Base-by-base conservation (phyloP, 2,888 invertebrate genomes). In the Calliphora vomitoria region DNA sequence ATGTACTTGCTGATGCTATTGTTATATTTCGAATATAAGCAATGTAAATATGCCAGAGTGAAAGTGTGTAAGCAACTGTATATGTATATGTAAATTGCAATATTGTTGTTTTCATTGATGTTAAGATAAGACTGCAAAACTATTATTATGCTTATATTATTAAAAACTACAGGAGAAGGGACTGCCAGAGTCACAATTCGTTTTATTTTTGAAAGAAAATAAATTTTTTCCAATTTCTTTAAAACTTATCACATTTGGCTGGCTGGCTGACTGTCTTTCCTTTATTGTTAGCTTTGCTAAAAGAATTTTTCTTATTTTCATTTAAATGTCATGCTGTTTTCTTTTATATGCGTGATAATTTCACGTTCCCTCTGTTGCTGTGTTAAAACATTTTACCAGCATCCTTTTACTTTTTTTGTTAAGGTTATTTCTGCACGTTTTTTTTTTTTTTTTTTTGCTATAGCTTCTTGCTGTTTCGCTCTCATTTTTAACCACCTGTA, bases 261-360 rank as follows among this genome's bases (percentile, higher is more conserved):
- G 35, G n/a, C 8, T 62, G 62, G 35, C n/a, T 62, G 35, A 8
- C 8, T 62, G 35, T 38, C 35, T 6, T 62, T 35, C 35, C 8
- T 60, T 60, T 58, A 25, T 58, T 58, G 8, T 58, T 53, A 25
- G 8, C 35, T 8, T 60, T 44, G 15, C 15, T 47, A 15, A 4
- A 47, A 55, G 31, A 35, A 13, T 64, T 82, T 62, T 76, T 69
- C 20, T 44, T 60, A 50, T 82, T 58, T 38, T 75, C 75, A 6
- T 69, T 82, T 60, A 69, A 76, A 60, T 82, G 69, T 76, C 75
- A 76, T 58, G 50, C 53, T 82, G 82, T 38, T 47, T 68, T 69
- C 68, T 31, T 69, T 69, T 53, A 15, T 41, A 13, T 50, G 10
- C n/a, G 8, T 44, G 58, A 44, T 62, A 20, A 31, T n/a, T 69